phyloP scores from a whole-genome alignment of 2,888 invertebrate species.

The Acanthosepion esculentum region DNA sequence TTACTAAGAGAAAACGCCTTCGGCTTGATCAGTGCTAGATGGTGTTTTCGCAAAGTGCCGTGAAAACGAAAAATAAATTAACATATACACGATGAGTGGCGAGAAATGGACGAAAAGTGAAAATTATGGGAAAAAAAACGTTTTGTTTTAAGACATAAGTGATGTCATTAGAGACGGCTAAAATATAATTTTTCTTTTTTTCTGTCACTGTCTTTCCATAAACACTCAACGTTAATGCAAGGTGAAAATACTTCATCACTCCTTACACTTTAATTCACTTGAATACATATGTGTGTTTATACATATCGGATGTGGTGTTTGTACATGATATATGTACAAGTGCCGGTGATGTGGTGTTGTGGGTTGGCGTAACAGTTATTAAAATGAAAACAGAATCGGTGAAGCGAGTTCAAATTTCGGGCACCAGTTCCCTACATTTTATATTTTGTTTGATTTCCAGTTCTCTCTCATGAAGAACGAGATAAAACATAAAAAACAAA shows the following conservation, averaged over 20 bases:
- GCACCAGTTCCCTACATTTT: too few species aligned
- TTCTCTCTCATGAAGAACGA: too few species aligned
- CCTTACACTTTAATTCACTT: not conserved
- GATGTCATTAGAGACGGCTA: not conserved
- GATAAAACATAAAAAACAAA: too few species aligned
- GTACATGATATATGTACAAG: not conserved
- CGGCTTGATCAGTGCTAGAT: not conserved
- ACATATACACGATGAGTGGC: not conserved
- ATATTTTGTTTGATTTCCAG: too few species aligned
- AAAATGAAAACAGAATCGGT: too few species aligned
- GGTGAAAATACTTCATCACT: not conserved
- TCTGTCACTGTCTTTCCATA: not conserved
- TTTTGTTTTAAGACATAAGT: not conserved
- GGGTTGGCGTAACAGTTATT: too few species aligned
- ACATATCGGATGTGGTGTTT: not conserved
- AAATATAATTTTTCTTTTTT: not conserved
- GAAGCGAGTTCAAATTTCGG: too few species aligned
- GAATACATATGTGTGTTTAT: not conserved
- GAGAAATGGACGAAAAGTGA: not conserved
- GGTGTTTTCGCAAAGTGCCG: not conserved
- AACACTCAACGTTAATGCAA: not conserved
- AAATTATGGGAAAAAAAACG: not conserved
- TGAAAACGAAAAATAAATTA: not conserved
- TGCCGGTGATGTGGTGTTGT: too few species aligned
- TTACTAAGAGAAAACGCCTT: not conserved